Percentiles rank a stretch among this genome's conserved stretches.
phyloP scores from a whole-genome alignment of 1,140 invertebrate genomes.

The Aphelenchoides besseyi region DNA sequence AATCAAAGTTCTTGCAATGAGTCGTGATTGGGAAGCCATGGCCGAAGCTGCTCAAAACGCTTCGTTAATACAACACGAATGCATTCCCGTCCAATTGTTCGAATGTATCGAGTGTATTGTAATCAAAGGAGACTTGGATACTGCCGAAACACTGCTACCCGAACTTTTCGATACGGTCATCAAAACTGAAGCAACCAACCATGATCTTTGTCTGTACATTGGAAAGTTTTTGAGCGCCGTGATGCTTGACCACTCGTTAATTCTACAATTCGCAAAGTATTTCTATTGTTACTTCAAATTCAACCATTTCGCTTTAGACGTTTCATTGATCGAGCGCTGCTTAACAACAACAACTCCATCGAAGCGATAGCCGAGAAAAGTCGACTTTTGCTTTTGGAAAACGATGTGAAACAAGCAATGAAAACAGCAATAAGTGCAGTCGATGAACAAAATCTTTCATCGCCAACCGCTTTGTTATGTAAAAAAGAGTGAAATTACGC shows the following conservation, averaged over 20 bases:
- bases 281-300: constrained; percentile 8
- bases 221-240: constrained; percentile 27
- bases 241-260: constrained; percentile 30
- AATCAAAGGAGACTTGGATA: constrained; percentile 18
- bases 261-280: constrained; percentile 35
- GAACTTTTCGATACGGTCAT: constrained; percentile 36
- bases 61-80: constrained; percentile 47
- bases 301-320: constrained; percentile 25
- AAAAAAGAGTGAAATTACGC: constrained; percentile 13
- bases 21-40: constrained; percentile 41
- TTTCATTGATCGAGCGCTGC: constrained; percentile 36
- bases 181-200: constrained; percentile 30
- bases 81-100: constrained; percentile 38
- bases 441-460: constrained; percentile 14
- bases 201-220: constrained; percentile 16
- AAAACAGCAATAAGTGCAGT: constrained; percentile 42
- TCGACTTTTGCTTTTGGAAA: constrained; percentile 33
- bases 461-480: constrained; percentile 30
- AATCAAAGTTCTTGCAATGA: constrained; percentile 38
- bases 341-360: background rate
- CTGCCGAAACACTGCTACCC: constrained; percentile 27
- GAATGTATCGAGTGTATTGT: constrained; percentile 36
- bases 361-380: constrained; percentile 32
- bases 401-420: constrained; percentile 29
- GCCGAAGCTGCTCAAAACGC: constrained; percentile 41